These are phyloP conservation scores for Eidolon dupreanum DNA, from an alignment of 2,797 vertebrate genomes.

Conservation along the genomic window DNA sequence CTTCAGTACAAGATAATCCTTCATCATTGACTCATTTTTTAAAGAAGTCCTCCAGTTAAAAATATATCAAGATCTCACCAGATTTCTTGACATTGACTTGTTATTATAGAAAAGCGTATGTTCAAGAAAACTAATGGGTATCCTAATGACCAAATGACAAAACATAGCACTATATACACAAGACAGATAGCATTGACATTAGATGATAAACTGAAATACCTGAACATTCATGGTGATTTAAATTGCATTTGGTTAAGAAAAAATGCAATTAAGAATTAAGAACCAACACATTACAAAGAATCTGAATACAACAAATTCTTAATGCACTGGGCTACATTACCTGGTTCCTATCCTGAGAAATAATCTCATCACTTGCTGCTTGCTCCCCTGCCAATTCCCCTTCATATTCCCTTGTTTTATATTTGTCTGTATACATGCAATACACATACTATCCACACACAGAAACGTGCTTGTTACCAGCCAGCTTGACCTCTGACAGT, in stretches of 20 bases:
- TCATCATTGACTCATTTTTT: conserved; percentile 76
- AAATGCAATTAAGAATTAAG: conserved; percentile 59
- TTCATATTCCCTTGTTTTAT: neutral
- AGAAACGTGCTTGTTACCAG: neutral
- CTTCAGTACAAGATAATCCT: conserved; percentile 65
- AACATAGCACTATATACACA: conserved; percentile 27
- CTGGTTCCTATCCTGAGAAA: neutral
- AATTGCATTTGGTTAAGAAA: conserved; percentile 53
- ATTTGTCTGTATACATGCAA: neutral
- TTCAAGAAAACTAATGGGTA: conserved; percentile 67
- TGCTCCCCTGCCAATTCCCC: neutral
- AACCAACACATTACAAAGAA: conserved; percentile 51
- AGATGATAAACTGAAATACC: conserved; percentile 69
- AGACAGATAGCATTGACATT: conserved; percentile 64
- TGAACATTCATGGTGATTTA: conserved; percentile 51
- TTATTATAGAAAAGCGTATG: conserved; percentile 71
- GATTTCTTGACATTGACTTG: conserved; percentile 69
- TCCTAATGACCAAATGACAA: conserved; percentile 65
- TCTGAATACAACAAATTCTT: conserved; percentile 51
- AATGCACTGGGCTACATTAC: conserved; percentile 8
- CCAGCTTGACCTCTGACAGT: neutral
- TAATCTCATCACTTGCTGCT: neutral
- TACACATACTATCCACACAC: neutral
- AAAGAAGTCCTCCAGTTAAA: conserved; percentile 67
- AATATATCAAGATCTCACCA: conserved; percentile 72